phyloP scores from a whole-genome alignment of 2,113 vertebrate genomes.

The Hydropotes inermis region DNA sequence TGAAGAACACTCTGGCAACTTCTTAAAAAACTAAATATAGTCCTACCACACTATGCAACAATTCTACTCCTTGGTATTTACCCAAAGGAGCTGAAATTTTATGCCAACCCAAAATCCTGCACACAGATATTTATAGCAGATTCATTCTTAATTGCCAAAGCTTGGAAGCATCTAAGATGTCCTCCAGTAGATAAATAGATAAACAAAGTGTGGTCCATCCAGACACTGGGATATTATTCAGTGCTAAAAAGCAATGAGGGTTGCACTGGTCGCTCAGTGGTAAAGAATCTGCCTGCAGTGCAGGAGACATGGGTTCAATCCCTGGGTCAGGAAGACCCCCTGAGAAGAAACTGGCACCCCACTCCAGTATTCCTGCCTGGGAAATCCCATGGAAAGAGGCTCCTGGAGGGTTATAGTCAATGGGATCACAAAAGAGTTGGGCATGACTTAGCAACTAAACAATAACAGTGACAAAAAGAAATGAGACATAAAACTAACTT shows the following conservation, averaged over 20 bases:
- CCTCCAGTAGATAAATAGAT: neutral
- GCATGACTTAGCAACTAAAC: neutral
- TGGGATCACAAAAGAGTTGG: neutral
- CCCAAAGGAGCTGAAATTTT: neutral
- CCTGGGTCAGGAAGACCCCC: neutral
- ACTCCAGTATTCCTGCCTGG: neutral
- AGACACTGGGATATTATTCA: neutral
- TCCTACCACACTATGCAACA: neutral
- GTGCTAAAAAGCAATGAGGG: neutral
- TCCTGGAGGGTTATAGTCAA: neutral
- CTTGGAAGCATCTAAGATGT: neutral
- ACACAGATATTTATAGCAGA: neutral
- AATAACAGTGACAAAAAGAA: neutral
- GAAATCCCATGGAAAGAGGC: neutral
- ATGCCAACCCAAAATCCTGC: neutral
- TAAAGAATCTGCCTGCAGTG: neutral
- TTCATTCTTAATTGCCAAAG: neutral
- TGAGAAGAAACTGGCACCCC: neutral
- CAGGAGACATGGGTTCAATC: neutral
- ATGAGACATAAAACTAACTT: neutral
- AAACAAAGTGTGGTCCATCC: neutral
- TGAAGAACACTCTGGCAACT: neutral
- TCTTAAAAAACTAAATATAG: neutral
- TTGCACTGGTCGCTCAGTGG: rapidly evolving
- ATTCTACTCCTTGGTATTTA: neutral